phyloP scores from a whole-genome alignment of 1,140 invertebrate genomes.

The Drosophila sp. region DNA sequence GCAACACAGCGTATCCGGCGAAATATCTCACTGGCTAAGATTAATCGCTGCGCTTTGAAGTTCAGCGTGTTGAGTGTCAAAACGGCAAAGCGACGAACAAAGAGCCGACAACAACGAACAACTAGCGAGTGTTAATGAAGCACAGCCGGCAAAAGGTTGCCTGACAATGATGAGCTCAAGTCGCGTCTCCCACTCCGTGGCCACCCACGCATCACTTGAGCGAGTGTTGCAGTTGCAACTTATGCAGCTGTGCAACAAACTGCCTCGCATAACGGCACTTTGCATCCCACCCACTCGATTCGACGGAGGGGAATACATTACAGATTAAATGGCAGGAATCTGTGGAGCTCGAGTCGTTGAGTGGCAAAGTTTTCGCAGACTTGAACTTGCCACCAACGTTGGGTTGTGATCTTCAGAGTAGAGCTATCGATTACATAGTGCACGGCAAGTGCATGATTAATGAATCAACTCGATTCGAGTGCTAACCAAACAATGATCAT shows the following conservation, averaged over 20 bases:
- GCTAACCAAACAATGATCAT: constrained; percentile 15
- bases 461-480: constrained; percentile 34
- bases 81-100: constrained; percentile 59
- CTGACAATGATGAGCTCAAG: constrained; percentile 31
- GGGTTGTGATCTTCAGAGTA: constrained; percentile 18
- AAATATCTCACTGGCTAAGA: constrained; percentile 42
- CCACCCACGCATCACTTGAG: constrained; percentile 45
- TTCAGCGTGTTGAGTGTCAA: constrained; percentile 48
- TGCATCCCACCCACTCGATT: constrained; percentile 30
- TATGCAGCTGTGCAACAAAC: constrained; percentile 36
- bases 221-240: constrained; percentile 25
- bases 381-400: constrained; percentile 39
- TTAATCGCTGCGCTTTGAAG: constrained; percentile 71
- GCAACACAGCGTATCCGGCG: constrained; percentile 15
- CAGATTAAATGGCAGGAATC: constrained; percentile 16
- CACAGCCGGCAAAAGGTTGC: constrained; percentile 19
- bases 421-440: constrained; percentile 23
- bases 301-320: constrained; percentile 4
- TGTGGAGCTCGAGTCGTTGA: neutral
- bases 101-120: constrained; percentile 26
- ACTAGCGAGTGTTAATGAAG: constrained; percentile 69
- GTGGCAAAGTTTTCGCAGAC: neutral
- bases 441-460: constrained; percentile 46
- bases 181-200: constrained; percentile 1
- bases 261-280: constrained; percentile 43